Conservation (phyloP, 2,113 vertebrate genomes). For the Aphyosemion australe region DNA sequence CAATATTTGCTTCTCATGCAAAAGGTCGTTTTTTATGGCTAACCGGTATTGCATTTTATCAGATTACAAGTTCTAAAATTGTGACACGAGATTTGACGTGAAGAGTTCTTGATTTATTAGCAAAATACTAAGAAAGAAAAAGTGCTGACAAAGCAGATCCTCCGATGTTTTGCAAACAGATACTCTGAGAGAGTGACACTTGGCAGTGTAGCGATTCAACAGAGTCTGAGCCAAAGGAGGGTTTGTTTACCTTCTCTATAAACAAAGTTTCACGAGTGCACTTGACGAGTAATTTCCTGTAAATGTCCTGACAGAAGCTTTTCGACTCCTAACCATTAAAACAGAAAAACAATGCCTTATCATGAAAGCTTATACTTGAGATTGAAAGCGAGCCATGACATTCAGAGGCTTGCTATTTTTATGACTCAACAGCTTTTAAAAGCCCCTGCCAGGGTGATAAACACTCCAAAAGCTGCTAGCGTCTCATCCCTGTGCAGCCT, state of each 20-base stretch:
- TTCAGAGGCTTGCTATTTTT: constrained; percentile 72
- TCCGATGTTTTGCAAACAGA: background rate
- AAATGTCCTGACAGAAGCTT: constrained; percentile 37
- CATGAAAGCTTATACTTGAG: constrained; percentile 53
- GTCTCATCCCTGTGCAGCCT: constrained; percentile 42
- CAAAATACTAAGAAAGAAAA: background rate
- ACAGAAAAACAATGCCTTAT: constrained; percentile 58
- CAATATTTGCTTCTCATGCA: background rate
- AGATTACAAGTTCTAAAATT: background rate
- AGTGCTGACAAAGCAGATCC: constrained; percentile 12
- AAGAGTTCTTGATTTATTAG: background rate
- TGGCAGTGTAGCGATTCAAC: constrained; percentile 32
- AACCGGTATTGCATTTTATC: background rate
- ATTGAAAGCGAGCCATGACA: constrained; percentile 61
- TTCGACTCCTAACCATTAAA: constrained; percentile 26
- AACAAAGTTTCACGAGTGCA: constrained; percentile 47
- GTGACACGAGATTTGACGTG: background rate
- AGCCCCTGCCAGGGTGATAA: constrained; percentile 69
- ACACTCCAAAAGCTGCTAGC: constrained; percentile 69
- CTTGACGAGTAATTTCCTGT: constrained; percentile 63
- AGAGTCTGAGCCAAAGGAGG: constrained; percentile 31
- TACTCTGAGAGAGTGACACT: constrained; percentile 3
- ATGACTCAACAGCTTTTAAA: constrained; percentile 69
- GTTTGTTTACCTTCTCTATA: constrained; percentile 59
- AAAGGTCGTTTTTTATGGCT: too few relatives aligned